A percentile compares a stretch with the other conserved stretches of the same genome.
phyloP scores from a whole-genome alignment of 2,113 vertebrate genomes.

The Lutjanus erythropterus region DNA sequence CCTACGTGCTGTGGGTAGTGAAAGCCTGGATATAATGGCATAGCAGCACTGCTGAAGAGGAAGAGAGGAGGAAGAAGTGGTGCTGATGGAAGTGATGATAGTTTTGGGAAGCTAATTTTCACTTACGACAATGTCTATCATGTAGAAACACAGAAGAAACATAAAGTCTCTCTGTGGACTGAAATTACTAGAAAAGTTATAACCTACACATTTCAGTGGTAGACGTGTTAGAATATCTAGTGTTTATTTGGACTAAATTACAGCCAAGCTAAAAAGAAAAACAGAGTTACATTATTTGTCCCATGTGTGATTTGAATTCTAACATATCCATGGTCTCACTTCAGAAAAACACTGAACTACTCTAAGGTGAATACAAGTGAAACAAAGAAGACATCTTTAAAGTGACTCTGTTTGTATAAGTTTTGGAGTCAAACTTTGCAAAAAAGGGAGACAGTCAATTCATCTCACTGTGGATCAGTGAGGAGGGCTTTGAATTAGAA shows the following conservation, averaged over 20 bases:
- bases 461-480: neutral
- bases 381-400: neutral
- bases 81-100: conserved; percentile 15
- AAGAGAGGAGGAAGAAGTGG: neutral
- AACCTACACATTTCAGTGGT: neutral
- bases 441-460: neutral
- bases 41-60: conserved; percentile 11
- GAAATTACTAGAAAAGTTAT: neutral
- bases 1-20: conserved; percentile 49
- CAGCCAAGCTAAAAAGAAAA: neutral
- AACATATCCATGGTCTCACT: neutral
- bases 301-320: conserved; percentile 10
- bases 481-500: neutral
- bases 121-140: neutral
- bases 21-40: conserved; percentile 39
- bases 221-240: neutral
- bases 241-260: neutral
- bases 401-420: neutral
- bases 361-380: neutral
- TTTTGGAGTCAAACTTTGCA: neutral
- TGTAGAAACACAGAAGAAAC: neutral
- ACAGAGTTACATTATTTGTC: neutral
- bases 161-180: neutral
- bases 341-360: neutral
- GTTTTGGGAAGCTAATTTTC: conserved; percentile 12